Evolutionary conservation across 2,113 vertebrate genomes (phyloP).

Genomic region (Sebastes schlegelii): DNA sequence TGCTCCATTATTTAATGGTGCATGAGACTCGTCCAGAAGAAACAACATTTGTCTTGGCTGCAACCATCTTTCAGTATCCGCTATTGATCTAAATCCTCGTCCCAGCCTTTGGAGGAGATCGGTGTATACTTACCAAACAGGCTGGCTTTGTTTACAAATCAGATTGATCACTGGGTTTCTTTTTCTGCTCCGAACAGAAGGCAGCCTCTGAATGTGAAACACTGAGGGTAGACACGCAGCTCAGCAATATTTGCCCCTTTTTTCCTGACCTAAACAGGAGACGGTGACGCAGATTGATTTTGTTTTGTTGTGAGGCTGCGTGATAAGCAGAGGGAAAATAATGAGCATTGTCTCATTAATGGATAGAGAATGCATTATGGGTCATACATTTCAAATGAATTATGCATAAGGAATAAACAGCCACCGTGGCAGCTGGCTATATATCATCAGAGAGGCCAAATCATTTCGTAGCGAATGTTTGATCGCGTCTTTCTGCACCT

Average conservation of each 20-base stretch:
- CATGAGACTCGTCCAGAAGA: conserved; percentile 18
- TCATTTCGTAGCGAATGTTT: conserved; percentile 44
- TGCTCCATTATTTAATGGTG: conserved; percentile 57
- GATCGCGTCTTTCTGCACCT: conserved; percentile 44
- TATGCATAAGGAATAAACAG: conserved; percentile 68
- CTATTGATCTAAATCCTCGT: conserved; percentile 51
- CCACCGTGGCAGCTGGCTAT: conserved; percentile 27
- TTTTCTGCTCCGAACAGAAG: conserved; percentile 4
- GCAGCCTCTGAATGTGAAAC: conserved; percentile 37
- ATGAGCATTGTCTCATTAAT: conserved; percentile 75
- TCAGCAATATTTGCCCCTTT: conserved; percentile 49
- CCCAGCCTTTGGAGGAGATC: conserved; percentile 30
- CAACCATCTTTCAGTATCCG: conserved; percentile 36
- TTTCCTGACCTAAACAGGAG: conserved; percentile 44
- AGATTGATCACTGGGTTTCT: conserved; percentile 65
- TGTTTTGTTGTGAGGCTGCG: conserved; percentile 61
- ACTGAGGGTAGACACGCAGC: conserved; percentile 17
- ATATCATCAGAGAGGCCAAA: conserved; percentile 47
- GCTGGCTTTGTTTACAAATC: conserved; percentile 63
- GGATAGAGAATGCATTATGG: conserved; percentile 64
- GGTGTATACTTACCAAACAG: conserved; percentile 13
- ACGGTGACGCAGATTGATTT: conserved; percentile 70
- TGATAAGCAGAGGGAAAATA: conserved; percentile 65
- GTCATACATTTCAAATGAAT: conserved; percentile 71
- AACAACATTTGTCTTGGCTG: conserved; percentile 55